Base-by-base conservation (phyloP, 2,888 invertebrate genomes). In the Rotaria socialis region DNA sequence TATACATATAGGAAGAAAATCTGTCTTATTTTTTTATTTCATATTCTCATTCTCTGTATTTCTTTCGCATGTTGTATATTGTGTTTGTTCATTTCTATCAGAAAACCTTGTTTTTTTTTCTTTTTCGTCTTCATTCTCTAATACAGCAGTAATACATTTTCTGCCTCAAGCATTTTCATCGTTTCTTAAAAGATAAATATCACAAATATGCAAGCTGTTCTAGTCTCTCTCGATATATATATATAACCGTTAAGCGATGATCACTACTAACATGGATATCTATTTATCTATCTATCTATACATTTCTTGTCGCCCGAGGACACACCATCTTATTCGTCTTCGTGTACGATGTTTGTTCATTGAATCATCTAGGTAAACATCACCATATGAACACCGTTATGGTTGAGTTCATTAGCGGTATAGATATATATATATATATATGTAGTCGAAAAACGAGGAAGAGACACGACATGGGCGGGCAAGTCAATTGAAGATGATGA, bases 61-160 rank as follows among this genome's bases (percentile, higher is more conserved):
- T 55, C 22, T 35, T 67, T 67, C 67, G 67, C 27, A 67, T 67
- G 67, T 67, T 67, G 67, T 67, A 67, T 14, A 67, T 67, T 67
- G 67, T 67, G 67, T 67, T 67, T 67, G 67, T 67, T 67, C 67
- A 67, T 67, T 67, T 67, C 35, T 67, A 67, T 67, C 67, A 67
- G n/a, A 55, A 67, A 67, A 14, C 19, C 67, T 67, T 67, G 67
- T 67, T 67, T 67, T 67, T 67, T 50, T 14, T 50, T n/a, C n/a
- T 27, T 35, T 67, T 67, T 35, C 19, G 67, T 16, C 19, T 35
- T 67, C 19, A 16, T 35, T 67, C 35, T 35, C 19, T 41, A 27
- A 67, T 67, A 67, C 35, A 67, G 67, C 67, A 67, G 67, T 67
- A 67, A 67, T 67, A 67, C 22, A 55, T 55, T 55, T 55, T 55